Conservation (phyloP, 1,140 invertebrate genomes). For the Philaenus spumarius region DNA sequence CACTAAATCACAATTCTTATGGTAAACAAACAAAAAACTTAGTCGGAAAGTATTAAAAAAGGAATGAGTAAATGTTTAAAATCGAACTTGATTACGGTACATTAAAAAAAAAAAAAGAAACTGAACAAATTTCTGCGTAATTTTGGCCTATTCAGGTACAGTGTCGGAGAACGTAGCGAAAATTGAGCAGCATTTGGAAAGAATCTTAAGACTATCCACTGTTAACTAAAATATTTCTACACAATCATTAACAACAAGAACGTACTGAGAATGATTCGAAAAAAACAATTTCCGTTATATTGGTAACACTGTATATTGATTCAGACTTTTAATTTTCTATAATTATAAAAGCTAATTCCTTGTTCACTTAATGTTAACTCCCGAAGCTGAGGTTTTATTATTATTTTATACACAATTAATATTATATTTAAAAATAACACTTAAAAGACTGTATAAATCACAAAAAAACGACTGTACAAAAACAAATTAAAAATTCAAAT, state of each 20-base stretch:
- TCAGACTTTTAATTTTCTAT: too few relatives aligned
- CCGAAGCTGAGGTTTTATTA: slow-evolving; percentile 6
- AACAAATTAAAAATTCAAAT: slow-evolving; percentile 13
- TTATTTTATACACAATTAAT: slow-evolving; percentile 13
- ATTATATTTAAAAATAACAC: slow-evolving; percentile 9
- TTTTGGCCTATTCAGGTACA: not conserved
- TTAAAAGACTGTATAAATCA: not conserved
- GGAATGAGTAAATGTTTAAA: too few relatives aligned
- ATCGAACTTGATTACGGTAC: too few relatives aligned
- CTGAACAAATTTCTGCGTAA: not conserved
- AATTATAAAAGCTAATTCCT: too few relatives aligned
- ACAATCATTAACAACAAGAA: too few relatives aligned
- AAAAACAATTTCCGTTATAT: too few relatives aligned
- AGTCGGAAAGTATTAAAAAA: too few relatives aligned
- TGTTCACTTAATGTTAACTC: slow-evolving; percentile 5
- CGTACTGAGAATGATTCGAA: too few relatives aligned
- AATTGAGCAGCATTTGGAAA: too few relatives aligned
- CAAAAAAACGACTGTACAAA: slow-evolving; percentile 10
- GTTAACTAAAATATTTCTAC: too few relatives aligned
- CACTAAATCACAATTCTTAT: slow-evolving; percentile 19
- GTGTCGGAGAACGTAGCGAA: not conserved
- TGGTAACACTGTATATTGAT: too few relatives aligned
- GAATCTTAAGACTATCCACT: too few relatives aligned
- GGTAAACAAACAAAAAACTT: not conserved
- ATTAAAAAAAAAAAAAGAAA: not conserved